phyloP scores from a whole-genome alignment of 2,113 vertebrate genomes.

The Xenopus laevis region DNA sequence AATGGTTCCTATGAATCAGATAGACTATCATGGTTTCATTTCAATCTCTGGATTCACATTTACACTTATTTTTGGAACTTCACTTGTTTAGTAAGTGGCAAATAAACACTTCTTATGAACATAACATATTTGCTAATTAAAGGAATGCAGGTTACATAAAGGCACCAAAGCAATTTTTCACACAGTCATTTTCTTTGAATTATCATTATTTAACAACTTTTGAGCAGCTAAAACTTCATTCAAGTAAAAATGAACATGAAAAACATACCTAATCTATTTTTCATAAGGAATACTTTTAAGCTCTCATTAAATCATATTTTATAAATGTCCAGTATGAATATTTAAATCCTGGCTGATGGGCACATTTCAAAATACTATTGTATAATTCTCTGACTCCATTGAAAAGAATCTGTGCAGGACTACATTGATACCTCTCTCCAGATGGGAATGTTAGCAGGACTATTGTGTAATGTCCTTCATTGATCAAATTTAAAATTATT shows the following conservation, averaged over 20 bases:
- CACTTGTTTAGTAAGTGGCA: too few species aligned
- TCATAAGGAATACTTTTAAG: conserved; percentile 46
- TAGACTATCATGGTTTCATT: too few species aligned
- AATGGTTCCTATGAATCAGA: too few species aligned
- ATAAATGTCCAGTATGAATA: conserved; percentile 47
- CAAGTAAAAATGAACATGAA: conserved; percentile 42
- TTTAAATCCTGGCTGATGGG: conserved; percentile 43
- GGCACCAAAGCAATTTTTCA: conserved; percentile 1
- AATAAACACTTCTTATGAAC: too few species aligned
- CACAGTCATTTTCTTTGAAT: conserved; percentile 11
- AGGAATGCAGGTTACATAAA: too few species aligned
- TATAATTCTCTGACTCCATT: conserved; percentile 9
- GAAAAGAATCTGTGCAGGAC: not conserved
- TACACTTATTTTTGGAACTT: too few species aligned
- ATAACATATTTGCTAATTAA: too few species aligned
- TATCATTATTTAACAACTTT: conserved; percentile 38
- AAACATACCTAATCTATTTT: conserved; percentile 48
- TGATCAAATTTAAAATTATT: too few species aligned
- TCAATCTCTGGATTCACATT: too few species aligned
- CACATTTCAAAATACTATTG: conserved; percentile 35
- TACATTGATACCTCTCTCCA: not conserved
- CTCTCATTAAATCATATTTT: conserved; percentile 50
- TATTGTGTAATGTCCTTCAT: too few species aligned
- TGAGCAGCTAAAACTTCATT: conserved; percentile 23
- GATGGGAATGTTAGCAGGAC: not conserved